A percentile compares a stretch with the other conserved stretches of the same genome.
Conservation (phyloP, 2,888 invertebrate genomes). For the Hyposoter didymator region DNA sequence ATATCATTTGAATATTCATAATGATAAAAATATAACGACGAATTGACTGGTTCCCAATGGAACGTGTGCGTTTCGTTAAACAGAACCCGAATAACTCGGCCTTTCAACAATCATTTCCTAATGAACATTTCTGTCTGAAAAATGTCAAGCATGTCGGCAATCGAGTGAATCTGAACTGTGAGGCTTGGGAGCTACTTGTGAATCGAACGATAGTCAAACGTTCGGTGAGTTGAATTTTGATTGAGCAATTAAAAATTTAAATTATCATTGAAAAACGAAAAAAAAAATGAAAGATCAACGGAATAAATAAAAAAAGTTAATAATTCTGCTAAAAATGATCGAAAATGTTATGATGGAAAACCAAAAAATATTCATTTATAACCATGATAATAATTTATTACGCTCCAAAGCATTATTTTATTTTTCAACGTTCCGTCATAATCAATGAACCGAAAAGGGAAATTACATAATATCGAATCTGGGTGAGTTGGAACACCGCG, state of each 20-base stretch:
- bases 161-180: no score
- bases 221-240: background rate
- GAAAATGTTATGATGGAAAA: background rate
- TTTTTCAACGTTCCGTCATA: background rate
- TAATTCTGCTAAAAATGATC: background rate
- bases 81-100: constrained; percentile 35
- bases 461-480: background rate
- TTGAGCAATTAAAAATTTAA: background rate
- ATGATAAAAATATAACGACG: constrained; percentile 25
- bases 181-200: background rate
- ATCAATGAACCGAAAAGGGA: constrained; percentile 6
- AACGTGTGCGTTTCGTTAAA: constrained; percentile 19
- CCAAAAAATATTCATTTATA: background rate
- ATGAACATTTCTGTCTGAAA: background rate
- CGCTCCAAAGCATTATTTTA: background rate
- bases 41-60: background rate
- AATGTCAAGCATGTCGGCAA: no score
- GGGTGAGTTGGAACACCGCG: background rate
- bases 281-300: background rate
- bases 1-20: constrained; percentile 1
- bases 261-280: background rate
- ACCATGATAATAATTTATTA: background rate
- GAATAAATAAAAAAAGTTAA: background rate
- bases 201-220: background rate
- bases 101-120: background rate